Evolutionary conservation across 92 coral and sea anemone species (phyloP).

Genomic region (Hydrozoanthus gracilis): DNA sequence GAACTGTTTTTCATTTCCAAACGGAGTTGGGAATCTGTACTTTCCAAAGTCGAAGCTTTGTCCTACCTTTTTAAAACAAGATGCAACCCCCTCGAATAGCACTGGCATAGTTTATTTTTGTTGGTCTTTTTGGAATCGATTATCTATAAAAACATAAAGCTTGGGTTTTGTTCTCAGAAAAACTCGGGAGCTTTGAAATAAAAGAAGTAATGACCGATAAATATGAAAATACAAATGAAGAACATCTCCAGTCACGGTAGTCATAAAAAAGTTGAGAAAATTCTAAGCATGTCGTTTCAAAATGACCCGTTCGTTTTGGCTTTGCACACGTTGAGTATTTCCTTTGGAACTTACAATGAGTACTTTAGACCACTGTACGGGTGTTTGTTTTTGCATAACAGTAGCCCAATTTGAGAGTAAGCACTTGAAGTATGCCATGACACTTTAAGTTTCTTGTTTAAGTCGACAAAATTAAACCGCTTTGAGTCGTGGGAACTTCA

Average conservation of each 20-base stretch:
- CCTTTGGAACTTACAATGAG: background rate
- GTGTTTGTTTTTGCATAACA: constrained; percentile 11
- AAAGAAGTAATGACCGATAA: background rate
- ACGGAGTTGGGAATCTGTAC: too few species aligned
- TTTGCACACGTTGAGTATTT: constrained; percentile 9
- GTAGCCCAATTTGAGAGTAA: background rate
- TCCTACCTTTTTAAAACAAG: too few species aligned
- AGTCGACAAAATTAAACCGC: constrained; percentile 14
- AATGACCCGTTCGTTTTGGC: background rate
- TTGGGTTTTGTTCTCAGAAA: background rate
- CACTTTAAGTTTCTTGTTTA: background rate
- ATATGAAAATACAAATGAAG: background rate
- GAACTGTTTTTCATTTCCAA: too few species aligned
- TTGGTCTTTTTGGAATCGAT: too few species aligned
- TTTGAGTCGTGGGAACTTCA: background rate
- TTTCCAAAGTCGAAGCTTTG: too few species aligned
- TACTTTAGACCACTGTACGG: too few species aligned
- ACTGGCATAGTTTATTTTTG: too few species aligned
- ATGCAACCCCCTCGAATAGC: too few species aligned
- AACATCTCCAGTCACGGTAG: background rate
- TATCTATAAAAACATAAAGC: too few species aligned
- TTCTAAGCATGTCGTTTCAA: background rate
- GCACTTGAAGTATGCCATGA: background rate
- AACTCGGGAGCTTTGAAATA: background rate
- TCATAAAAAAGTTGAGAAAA: background rate